phyloP scores from a whole-genome alignment of 2,113 vertebrate species.

The Dipodomys merriami region DNA sequence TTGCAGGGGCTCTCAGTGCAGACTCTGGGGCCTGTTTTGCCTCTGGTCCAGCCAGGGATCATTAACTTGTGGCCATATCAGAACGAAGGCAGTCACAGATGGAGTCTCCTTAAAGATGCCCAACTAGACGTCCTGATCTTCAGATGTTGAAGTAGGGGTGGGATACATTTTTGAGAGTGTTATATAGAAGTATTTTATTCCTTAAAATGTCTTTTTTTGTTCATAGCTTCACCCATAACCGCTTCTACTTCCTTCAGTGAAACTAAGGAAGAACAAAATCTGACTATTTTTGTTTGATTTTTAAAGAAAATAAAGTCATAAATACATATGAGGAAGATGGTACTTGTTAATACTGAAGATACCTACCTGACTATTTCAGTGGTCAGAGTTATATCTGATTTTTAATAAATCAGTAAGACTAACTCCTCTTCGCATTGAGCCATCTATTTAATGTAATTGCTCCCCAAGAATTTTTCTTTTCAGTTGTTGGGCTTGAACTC shows the following conservation, averaged over 20 bases:
- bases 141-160: background rate
- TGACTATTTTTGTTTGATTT: background rate
- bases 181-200: background rate
- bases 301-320: background rate
- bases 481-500: no score
- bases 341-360: background rate
- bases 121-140: background rate
- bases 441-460: conserved; percentile 37
- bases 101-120: background rate
- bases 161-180: no score
- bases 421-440: background rate
- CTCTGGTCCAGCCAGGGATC: background rate
- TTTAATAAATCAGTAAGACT: background rate
- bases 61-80: background rate
- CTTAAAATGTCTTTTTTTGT: background rate
- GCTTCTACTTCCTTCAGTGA: conserved; percentile 30
- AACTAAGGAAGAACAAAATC: conserved; percentile 36
- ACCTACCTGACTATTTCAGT: background rate
- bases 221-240: background rate
- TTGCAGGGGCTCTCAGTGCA: background rate
- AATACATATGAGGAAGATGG: background rate
- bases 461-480: background rate
- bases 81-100: background rate
- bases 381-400: background rate
- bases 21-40: background rate